Evolutionary conservation across 2,113 vertebrate species (phyloP), one percentile per base, ranked within the genome.

Genomic region (Erythrocercus mccallii): DNA sequence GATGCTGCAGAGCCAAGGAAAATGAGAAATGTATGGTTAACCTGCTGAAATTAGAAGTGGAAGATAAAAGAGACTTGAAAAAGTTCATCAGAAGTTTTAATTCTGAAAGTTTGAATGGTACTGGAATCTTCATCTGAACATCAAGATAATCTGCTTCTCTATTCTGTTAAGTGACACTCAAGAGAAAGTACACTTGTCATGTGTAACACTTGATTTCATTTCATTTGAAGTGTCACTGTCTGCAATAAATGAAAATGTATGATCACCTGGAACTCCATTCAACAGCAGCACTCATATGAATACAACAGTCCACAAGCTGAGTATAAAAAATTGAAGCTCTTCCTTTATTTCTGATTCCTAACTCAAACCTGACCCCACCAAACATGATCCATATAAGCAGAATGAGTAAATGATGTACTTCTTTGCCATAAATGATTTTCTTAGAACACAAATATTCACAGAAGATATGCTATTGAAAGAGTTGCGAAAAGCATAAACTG

Each of bases 401-500:
- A 96, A 42, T 53, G 92, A 81, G 3, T 86, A 16, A 7, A 78
- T 5, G 10, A 78, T 48, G 27, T 27, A 37, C 25, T 30, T 40
- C 12, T 76, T 94, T 81, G 30, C 20, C 15, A 64, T 23, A 80
- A n/a, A 87, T 68, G 0, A 69, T 62, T 60, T 95, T 81, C 54
- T 84, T 84, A 95, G 19, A 82, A 44, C 15, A 91, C 38, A 93
- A 96, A 96, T 92, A 94, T 92, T 80, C 79, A 82, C 23, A 57
- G n/a, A 81, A 83, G 9, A 44, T 57, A 54, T 33, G 58, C 40
- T 89, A 90, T 14, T 76, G 47, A 9, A 93, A 65, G 64, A 83
- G 60, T 37, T 92, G 61, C 74, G 80, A 86, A 25, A 94, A 90
- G 73, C 8, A 27, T 54, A 79, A 89, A 56, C 23, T 82, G 82